Conservation (phyloP, 2,113 vertebrate species). For the Cettia cetti region DNA sequence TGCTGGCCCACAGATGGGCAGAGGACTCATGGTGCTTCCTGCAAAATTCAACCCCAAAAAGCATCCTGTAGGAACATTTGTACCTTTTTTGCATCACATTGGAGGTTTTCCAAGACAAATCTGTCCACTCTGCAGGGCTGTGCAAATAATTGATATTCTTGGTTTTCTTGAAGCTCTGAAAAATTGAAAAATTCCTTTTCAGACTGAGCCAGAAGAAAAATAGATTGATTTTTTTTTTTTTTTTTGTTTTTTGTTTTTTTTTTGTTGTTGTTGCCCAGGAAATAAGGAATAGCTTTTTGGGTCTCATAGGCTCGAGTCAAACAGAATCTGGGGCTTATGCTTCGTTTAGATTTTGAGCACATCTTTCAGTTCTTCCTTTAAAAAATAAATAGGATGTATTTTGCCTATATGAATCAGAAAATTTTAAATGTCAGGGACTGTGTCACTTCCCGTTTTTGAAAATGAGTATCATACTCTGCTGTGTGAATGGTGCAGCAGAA, state of each 20-base stretch:
- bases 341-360: neutral
- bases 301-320: neutral
- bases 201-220: neutral
- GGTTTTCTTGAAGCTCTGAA: neutral
- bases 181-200: conserved; percentile 2
- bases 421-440: neutral
- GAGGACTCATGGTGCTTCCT: neutral
- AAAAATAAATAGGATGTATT: neutral
- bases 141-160: neutral
- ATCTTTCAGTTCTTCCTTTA: neutral
- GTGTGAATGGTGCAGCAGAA: neutral
- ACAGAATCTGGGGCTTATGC: neutral
- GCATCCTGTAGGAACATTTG: neutral
- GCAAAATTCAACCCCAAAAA: neutral
- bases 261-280: neutral
- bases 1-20: neutral
- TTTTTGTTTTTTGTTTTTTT: neutral
- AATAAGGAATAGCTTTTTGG: neutral
- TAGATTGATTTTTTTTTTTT: neutral
- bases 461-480: neutral
- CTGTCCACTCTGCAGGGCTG: neutral
- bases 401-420: neutral
- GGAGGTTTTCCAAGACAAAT: neutral
- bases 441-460: neutral
- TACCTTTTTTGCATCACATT: neutral